These are phyloP conservation scores for Bombylius discolor DNA, from an alignment of 2,888 invertebrate species.

Conservation along the genomic window DNA sequence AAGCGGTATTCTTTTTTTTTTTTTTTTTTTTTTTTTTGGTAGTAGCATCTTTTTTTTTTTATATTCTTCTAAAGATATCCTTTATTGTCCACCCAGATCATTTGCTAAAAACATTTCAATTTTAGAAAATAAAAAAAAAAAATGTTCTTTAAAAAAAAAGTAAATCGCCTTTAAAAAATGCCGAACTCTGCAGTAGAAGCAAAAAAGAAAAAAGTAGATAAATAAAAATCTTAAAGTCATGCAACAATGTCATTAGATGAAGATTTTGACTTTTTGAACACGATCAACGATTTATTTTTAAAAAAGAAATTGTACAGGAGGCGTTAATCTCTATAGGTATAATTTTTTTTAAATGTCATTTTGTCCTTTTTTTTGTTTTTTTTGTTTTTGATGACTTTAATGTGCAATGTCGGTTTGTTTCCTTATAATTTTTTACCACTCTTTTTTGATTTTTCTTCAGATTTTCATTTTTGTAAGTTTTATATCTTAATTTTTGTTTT, in stretches of 20 bases:
- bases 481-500: no score
- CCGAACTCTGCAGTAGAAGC: background rate
- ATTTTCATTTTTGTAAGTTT: no score
- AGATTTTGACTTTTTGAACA: constrained; percentile 6
- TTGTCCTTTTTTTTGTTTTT: no score
- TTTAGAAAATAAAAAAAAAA: background rate
- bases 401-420: no score
- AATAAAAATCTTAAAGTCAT: constrained; percentile 3
- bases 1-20: no score
- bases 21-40: background rate
- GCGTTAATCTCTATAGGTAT: background rate
- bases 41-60: background rate
- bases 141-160: background rate
- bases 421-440: no score
- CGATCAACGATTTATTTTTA: background rate
- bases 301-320: background rate
- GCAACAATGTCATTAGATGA: constrained; percentile 9
- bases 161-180: background rate
- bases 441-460: background rate
- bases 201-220: background rate
- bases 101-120: background rate
- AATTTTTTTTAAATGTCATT: constrained; percentile 5
- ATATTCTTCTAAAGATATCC: background rate
- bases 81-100: background rate
- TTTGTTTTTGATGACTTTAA: no score